phyloP scores from a whole-genome alignment of 2,113 vertebrate genomes.

The Felis chaus region DNA sequence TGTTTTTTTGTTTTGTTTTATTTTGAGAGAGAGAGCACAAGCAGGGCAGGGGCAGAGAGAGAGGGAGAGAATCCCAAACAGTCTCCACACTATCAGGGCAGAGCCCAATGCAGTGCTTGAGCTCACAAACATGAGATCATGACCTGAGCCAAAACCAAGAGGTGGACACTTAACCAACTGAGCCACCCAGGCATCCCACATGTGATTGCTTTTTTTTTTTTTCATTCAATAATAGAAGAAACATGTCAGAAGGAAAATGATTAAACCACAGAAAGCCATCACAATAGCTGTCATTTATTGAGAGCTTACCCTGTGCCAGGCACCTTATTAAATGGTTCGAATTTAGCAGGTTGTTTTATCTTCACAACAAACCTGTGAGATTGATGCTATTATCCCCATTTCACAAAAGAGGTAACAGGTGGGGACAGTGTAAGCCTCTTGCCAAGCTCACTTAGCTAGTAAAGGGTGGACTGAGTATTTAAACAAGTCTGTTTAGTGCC shows the following conservation, averaged over 20 bases:
- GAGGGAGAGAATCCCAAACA: too few relatives aligned
- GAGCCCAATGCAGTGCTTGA: too few relatives aligned
- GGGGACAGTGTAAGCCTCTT: neutral
- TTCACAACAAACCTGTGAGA: neutral
- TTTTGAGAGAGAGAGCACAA: too few relatives aligned
- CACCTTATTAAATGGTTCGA: neutral
- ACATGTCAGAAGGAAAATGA: neutral
- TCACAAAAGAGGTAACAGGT: conserved; percentile 20
- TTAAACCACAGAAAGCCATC: neutral
- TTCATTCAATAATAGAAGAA: neutral
- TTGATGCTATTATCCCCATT: neutral
- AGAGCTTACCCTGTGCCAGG: neutral
- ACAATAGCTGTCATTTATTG: neutral
- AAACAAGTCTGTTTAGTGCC: neutral
- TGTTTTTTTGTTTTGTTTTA: too few relatives aligned
- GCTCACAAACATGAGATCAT: too few relatives aligned
- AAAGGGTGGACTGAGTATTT: neutral
- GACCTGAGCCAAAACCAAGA: too few relatives aligned
- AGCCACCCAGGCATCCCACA: too few relatives aligned
- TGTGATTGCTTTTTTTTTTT: neutral
- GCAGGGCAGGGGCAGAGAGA: too few relatives aligned
- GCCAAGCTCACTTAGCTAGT: conserved; percentile 7
- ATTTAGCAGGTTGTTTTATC: neutral
- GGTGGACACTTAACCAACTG: too few relatives aligned
- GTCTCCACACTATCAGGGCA: too few relatives aligned